Evolutionary conservation across 2,113 vertebrate species (phyloP).

Genomic region (Gasterosteus aculeatus): DNA sequence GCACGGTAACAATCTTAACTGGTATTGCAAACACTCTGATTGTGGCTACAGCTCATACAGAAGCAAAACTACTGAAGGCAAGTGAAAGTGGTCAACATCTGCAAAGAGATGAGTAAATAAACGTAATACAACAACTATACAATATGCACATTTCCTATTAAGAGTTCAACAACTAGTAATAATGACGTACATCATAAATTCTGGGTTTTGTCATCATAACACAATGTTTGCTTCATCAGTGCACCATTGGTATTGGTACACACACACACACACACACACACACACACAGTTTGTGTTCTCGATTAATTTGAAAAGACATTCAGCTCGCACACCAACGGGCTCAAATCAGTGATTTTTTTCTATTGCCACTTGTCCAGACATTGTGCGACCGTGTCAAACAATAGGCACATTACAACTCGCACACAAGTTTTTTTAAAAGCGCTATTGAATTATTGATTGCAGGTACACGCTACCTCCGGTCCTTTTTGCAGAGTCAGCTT

Average conservation of each 20-base stretch:
- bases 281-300: background rate
- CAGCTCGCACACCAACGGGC: background rate
- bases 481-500: conserved; percentile 10
- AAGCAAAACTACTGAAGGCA: conserved; percentile 12
- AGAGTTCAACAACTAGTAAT: background rate
- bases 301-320: background rate
- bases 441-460: background rate
- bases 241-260: background rate
- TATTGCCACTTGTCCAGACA: background rate
- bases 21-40: background rate
- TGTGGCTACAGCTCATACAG: conserved; percentile 20
- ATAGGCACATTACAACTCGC: conserved; percentile 13
- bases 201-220: background rate
- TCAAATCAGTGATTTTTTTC: conserved; percentile 3
- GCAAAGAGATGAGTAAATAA: conserved; percentile 1
- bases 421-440: background rate
- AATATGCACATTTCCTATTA: background rate
- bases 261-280: too few species aligned
- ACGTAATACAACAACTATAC: background rate
- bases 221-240: background rate
- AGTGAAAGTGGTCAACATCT: conserved; percentile 7
- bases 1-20: background rate
- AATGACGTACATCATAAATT: background rate
- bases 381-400: background rate
- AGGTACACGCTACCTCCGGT: background rate